Evolutionary conservation across 1,140 invertebrate species (phyloP), one percentile per base, ranked within the genome.

Genomic region (Macrosteles quadrilineatus): DNA sequence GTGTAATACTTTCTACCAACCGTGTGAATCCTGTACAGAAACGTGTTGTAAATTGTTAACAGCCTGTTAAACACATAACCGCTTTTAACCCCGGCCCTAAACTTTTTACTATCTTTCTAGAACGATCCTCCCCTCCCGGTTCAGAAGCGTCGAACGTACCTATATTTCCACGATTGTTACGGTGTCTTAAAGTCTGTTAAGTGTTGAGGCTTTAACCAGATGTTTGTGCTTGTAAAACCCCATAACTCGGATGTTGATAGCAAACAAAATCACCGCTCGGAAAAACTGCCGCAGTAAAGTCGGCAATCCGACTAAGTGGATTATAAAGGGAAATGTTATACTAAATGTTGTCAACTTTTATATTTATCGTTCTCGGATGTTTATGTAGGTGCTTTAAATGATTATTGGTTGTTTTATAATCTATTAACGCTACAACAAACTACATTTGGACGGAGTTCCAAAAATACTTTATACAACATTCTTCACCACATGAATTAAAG

Each of bases 11-110:
- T 21, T 21, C 47, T 50, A 50, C 6, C 21, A n/a, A 59, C 55
- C 55, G 55, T 59, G 55, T 59, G 55, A 59, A 59, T 14, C 55
- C 27, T 29, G 21, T 59, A 59, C 21, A 6, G 12, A 21, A 66
- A 43, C 31, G 32, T 66, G 23, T 30, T 43, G 63, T 66, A 66
- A 66, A 66, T 9, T 17, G 63, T 66, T 66, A 66, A 66, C 63
- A 43, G 36, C 32, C 36, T 66, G 63, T 66, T 66, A 45, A 45
- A 66, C 63, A 66, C 40, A 66, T 66, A 66, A 66, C 63, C 27
- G 63, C 63, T 43, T 43, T 66, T 66, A 66, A 66, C 63, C 36
- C 63, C 21, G 63, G 21, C 40, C 63, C 40, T 66, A 66, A 66
- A 66, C 12, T 45, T 66, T 66, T 66, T 66, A 66, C 63, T 66